Evolutionary conservation across 2,113 vertebrate genomes (phyloP).

Genomic region (Pyrgilauda ruficollis): DNA sequence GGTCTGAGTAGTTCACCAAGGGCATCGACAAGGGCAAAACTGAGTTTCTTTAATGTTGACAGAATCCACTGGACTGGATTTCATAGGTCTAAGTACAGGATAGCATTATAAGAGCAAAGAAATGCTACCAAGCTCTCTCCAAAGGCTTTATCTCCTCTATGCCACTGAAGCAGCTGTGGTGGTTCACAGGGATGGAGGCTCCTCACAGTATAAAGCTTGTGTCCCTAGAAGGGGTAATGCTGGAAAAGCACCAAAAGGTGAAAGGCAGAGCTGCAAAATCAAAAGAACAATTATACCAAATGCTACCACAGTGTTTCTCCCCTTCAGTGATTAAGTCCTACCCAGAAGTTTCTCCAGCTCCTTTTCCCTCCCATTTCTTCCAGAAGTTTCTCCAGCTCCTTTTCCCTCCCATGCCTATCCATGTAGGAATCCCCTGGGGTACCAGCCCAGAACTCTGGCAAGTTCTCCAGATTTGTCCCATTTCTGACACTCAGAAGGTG

Average conservation of each 20-base stretch:
- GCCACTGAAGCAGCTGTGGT: not conserved
- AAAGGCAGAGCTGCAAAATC: not conserved
- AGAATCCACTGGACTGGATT: not conserved
- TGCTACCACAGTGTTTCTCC: not conserved
- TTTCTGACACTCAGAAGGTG: not conserved
- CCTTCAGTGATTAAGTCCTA: not conserved
- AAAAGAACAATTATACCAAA: not conserved
- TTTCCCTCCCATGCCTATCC: not conserved
- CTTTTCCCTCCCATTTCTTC: not conserved
- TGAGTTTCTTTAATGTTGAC: not conserved
- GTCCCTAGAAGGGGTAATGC: not conserved
- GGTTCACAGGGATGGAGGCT: not conserved
- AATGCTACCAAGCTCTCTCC: not conserved
- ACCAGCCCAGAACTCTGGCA: not conserved
- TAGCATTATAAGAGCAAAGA: not conserved
- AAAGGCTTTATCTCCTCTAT: not conserved
- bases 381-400: too few relatives aligned
- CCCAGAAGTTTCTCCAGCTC: not conserved
- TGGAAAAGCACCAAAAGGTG: not conserved
- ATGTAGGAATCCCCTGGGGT: not conserved
- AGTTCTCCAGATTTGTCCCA: not conserved
- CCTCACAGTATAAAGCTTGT: not conserved
- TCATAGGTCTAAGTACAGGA: not conserved
- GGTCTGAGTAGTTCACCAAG: not conserved
- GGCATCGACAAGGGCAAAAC: not conserved